Evolutionary conservation across 2,113 vertebrate genomes (phyloP).

Genomic region (Centrocercus urophasianus): DNA sequence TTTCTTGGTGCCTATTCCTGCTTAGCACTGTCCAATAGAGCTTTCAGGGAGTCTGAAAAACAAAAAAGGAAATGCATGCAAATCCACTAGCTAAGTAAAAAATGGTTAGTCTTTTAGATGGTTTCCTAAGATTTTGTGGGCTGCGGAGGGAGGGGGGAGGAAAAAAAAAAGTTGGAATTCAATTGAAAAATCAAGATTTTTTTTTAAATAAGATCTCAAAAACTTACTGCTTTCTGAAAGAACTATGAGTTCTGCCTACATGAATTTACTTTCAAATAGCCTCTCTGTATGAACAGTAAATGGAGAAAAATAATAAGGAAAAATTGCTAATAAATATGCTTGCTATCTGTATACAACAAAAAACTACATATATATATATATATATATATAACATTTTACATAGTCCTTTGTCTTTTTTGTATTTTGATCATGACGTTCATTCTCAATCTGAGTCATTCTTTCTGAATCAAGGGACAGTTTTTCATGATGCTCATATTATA

Average conservation of each 20-base stretch:
- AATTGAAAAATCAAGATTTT: background rate
- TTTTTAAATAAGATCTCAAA: background rate
- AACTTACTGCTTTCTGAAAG: background rate
- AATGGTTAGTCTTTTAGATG: background rate
- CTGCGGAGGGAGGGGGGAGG: background rate
- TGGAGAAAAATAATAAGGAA: background rate
- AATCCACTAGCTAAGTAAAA: background rate
- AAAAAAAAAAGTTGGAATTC: background rate
- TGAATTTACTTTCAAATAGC: background rate
- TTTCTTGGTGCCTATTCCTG: background rate
- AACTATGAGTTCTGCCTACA: background rate
- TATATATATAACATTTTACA: background rate
- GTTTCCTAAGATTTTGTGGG: background rate
- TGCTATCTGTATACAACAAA: background rate
- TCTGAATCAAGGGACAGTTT: background rate
- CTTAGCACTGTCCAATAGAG: background rate
- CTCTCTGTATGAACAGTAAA: background rate
- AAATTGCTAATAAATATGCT: background rate
- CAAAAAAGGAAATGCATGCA: background rate
- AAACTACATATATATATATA: background rate
- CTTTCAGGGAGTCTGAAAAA: background rate
- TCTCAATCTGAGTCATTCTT: background rate
- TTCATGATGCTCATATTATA: background rate
- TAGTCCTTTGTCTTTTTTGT: background rate
- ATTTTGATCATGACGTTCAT: background rate